Evolutionary conservation across 2,797 vertebrate genomes (phyloP).

Genomic region (Limnodromus scolopaceus): DNA sequence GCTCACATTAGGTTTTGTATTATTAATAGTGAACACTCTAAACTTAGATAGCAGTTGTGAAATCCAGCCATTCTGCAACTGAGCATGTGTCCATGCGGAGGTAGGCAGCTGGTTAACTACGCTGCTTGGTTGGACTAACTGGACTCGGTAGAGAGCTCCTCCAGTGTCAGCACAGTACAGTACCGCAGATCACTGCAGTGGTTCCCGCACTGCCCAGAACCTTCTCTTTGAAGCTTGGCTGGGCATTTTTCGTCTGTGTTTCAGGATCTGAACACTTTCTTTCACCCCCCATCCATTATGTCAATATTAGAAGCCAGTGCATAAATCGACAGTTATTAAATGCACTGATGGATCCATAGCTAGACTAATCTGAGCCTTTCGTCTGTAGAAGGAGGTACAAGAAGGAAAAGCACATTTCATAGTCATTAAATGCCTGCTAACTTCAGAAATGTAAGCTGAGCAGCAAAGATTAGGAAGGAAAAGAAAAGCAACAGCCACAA

Average conservation of each 20-base stretch:
- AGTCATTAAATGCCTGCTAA: background rate
- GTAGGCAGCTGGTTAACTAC: background rate
- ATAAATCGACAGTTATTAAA: background rate
- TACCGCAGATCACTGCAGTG: background rate
- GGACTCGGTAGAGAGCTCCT: background rate
- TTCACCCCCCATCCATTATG: rapidly evolving
- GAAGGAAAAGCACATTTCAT: slow-evolving; percentile 12
- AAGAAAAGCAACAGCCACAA: background rate
- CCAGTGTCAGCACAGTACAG: background rate
- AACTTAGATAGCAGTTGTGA: background rate
- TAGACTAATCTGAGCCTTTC: background rate
- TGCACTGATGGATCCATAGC: background rate
- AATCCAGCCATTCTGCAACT: background rate
- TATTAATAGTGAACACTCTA: background rate
- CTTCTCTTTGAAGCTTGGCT: background rate
- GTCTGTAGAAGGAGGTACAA: background rate
- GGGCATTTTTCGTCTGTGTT: background rate
- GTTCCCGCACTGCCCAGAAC: background rate
- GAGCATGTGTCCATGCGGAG: rapidly evolving
- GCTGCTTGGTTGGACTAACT: background rate
- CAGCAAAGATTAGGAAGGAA: background rate
- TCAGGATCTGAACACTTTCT: background rate
- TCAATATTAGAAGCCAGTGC: background rate
- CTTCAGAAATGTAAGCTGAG: slow-evolving; percentile 4
- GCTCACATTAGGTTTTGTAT: background rate